Percentiles rank a stretch among this genome's conserved stretches.
Evolutionary conservation across 2,888 invertebrate species (phyloP).

Genomic region (Autographa gamma): DNA sequence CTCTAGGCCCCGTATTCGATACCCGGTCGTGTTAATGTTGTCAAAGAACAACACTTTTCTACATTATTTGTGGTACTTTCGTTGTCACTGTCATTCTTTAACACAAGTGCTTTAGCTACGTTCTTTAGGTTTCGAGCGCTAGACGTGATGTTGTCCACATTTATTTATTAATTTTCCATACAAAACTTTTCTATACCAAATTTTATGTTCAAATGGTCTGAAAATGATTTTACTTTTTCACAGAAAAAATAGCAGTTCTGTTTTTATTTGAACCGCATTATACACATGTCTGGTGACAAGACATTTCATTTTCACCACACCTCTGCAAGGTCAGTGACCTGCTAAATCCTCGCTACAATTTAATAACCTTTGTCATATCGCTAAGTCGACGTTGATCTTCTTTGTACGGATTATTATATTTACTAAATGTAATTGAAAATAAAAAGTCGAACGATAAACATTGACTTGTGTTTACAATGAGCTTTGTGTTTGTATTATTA

Average conservation of each 20-base stretch:
- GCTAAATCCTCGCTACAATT: slow-evolving; percentile 28
- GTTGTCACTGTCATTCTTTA: too few species aligned
- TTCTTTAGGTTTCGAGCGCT: too few species aligned
- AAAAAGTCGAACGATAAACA: neutral
- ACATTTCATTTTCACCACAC: neutral
- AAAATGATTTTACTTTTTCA: too few species aligned
- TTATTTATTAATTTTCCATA: too few species aligned
- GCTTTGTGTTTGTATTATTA: neutral
- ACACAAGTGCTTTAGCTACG: too few species aligned
- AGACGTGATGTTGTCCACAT: too few species aligned
- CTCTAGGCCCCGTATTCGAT: too few species aligned
- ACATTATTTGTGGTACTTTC: too few species aligned
- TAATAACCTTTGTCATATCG: slow-evolving; percentile 47
- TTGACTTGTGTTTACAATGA: neutral
- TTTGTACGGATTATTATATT: slow-evolving; percentile 24
- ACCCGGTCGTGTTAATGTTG: too few species aligned
- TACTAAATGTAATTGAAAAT: neutral
- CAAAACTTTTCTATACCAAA: too few species aligned
- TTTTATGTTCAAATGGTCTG: too few species aligned
- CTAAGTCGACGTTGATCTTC: slow-evolving; percentile 36
- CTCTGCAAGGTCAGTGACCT: slow-evolving; percentile 28
- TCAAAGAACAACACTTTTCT: too few species aligned
- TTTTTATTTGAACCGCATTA: neutral
- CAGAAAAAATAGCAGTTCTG: neutral
- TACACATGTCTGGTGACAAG: neutral